phyloP scores from a whole-genome alignment of 2,113 vertebrate genomes.

The Indri indri region DNA sequence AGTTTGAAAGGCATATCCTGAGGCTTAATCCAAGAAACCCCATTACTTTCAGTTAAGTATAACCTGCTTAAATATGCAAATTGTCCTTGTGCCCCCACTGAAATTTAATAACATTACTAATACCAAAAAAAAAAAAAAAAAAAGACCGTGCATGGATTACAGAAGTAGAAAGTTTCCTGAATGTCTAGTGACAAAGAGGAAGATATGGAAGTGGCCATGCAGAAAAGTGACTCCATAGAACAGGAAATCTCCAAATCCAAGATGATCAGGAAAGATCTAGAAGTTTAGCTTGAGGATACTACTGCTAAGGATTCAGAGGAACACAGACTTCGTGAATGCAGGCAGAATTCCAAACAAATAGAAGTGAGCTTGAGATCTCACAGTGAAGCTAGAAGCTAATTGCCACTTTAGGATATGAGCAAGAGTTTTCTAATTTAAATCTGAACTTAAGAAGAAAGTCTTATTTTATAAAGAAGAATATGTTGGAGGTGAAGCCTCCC shows the following conservation, averaged over 20 bases:
- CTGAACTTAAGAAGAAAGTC: slow-evolving; percentile 92
- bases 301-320: slow-evolving; percentile 92
- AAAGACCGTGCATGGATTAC: slow-evolving; percentile 85
- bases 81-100: not conserved
- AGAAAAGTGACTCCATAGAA: slow-evolving; percentile 89
- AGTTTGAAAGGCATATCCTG: not conserved
- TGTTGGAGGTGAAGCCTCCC: slow-evolving; percentile 87
- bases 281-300: slow-evolving; percentile 89
- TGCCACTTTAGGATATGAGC: slow-evolving; percentile 87
- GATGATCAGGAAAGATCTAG: slow-evolving; percentile 93
- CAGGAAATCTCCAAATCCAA: slow-evolving; percentile 91
- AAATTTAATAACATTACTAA: not conserved
- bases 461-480: slow-evolving; percentile 93
- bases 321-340: slow-evolving; percentile 92
- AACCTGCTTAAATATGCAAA: not conserved
- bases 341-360: slow-evolving; percentile 90
- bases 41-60: not conserved
- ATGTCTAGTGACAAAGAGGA: slow-evolving; percentile 93
- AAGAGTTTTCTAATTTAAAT: slow-evolving; percentile 90
- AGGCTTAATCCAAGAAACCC: not conserved
- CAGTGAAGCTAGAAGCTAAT: slow-evolving; percentile 89
- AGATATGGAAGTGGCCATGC: slow-evolving; percentile 88
- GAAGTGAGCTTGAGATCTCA: slow-evolving; percentile 90
- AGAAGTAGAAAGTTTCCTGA: slow-evolving; percentile 89
- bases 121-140: no score